A percentile compares a stretch with the other conserved stretches of the same genome.
Evolutionary conservation across 2,888 invertebrate species (phyloP).

Genomic region (Anoplius nigerrimus): DNA sequence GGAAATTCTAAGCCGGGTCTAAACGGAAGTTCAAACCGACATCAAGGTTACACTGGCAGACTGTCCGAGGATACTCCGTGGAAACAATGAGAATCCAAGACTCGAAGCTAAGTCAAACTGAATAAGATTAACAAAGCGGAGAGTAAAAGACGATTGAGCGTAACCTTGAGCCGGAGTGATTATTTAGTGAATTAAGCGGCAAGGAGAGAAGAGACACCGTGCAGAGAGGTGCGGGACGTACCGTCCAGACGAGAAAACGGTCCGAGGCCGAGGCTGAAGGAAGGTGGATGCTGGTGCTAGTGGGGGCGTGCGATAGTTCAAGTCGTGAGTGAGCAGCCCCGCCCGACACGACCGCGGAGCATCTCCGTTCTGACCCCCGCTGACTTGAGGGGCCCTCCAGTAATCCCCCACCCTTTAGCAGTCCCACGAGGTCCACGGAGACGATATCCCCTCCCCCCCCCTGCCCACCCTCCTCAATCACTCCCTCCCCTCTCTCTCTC

Average conservation of each 20-base stretch:
- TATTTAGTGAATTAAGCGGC: slow-evolving; percentile 62
- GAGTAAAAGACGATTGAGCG: slow-evolving; percentile 22
- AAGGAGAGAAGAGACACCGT: slow-evolving; percentile 41
- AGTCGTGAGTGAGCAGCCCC: slow-evolving; percentile 77
- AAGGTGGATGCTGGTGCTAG: slow-evolving; percentile 72
- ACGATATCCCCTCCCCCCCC: slow-evolving; percentile 46
- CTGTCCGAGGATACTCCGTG: too few species aligned
- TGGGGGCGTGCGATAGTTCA: slow-evolving; percentile 80
- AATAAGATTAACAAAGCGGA: not conserved
- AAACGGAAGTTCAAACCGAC: too few species aligned
- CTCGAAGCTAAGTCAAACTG: too few species aligned
- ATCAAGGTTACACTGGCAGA: too few species aligned
- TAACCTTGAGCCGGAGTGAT: slow-evolving; percentile 60
- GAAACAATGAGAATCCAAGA: too few species aligned
- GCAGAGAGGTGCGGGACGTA: slow-evolving; percentile 52
- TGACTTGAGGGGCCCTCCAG: slow-evolving; percentile 65
- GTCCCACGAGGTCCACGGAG: slow-evolving; percentile 55
- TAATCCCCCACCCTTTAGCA: slow-evolving; percentile 51
- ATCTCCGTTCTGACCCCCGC: slow-evolving; percentile 75
- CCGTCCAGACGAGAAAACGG: slow-evolving; percentile 63
- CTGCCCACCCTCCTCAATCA: slow-evolving; percentile 30
- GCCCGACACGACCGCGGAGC: slow-evolving; percentile 75
- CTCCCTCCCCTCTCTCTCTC: slow-evolving; percentile 6
- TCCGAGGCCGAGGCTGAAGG: slow-evolving; percentile 57
- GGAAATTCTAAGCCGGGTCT: too few species aligned